Evolutionary conservation across 2,113 vertebrate species (phyloP).

Genomic region (Amphilophus citrinellus): DNA sequence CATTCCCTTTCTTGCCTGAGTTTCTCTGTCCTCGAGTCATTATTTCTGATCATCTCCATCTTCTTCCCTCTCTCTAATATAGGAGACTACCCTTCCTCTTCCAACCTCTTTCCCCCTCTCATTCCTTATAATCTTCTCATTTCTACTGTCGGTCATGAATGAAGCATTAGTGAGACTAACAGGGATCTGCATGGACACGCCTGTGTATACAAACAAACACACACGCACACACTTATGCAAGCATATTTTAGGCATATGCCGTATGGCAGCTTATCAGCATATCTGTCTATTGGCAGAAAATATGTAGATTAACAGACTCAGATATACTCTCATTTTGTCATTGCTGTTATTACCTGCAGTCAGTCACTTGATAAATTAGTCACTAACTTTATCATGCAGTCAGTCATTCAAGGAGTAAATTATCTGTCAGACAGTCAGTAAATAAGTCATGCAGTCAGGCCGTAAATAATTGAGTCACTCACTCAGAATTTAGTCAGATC

Average conservation of each 20-base stretch:
- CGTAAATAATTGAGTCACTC: slow-evolving; percentile 63
- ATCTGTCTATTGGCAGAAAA: slow-evolving; percentile 42
- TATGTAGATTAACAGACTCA: background rate
- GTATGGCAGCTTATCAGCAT: slow-evolving; percentile 35
- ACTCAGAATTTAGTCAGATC: slow-evolving; percentile 53
- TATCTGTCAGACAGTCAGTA: slow-evolving; percentile 48
- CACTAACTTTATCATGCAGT: slow-evolving; percentile 47
- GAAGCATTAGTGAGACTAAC: slow-evolving; percentile 21
- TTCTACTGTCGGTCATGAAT: slow-evolving; percentile 7
- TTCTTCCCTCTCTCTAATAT: background rate
- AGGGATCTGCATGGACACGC: slow-evolving; percentile 13
- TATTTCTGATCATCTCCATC: slow-evolving; percentile 7
- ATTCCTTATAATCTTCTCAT: slow-evolving; percentile 2
- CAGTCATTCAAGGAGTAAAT: slow-evolving; percentile 56
- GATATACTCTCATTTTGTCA: slow-evolving; percentile 23
- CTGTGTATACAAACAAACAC: background rate
- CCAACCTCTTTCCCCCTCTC: background rate
- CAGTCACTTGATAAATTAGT: slow-evolving; percentile 51
- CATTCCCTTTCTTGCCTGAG: background rate
- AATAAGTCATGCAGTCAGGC: slow-evolving; percentile 52
- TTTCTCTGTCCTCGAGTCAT: background rate
- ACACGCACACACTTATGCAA: background rate
- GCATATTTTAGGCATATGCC: slow-evolving; percentile 40
- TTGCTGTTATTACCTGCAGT: slow-evolving; percentile 30
- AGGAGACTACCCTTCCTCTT: slow-evolving; percentile 2